phyloP scores from a whole-genome alignment of 2,888 invertebrate species.

The Cosmopolites sordidus region DNA sequence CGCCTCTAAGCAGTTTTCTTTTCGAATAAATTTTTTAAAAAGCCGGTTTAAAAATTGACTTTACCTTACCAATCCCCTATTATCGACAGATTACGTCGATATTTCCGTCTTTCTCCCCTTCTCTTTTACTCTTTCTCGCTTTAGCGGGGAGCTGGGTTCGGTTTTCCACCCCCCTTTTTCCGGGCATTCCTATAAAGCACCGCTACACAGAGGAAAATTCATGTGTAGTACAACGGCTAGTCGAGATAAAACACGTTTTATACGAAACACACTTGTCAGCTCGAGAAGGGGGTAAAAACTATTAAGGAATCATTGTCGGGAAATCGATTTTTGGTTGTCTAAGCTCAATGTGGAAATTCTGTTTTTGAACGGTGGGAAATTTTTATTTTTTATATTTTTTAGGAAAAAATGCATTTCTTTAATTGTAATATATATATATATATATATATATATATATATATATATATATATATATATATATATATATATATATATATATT shows the following conservation, averaged over 20 bases:
- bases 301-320: slow-evolving; percentile 11
- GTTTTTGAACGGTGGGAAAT: too few relatives aligned
- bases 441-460: too few relatives aligned
- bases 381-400: too few relatives aligned
- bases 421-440: too few relatives aligned
- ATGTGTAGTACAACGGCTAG: slow-evolving; percentile 26
- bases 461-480: too few relatives aligned
- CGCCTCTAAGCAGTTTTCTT: too few relatives aligned
- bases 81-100: neutral
- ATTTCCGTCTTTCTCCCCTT: neutral
- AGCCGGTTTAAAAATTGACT: neutral
- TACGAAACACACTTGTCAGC: slow-evolving; percentile 25
- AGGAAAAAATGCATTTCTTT: too few relatives aligned
- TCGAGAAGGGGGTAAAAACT: slow-evolving; percentile 17
- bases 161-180: neutral
- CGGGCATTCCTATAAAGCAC: slow-evolving; percentile 22
- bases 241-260: slow-evolving; percentile 27
- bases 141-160: neutral
- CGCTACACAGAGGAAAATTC: slow-evolving; percentile 24
- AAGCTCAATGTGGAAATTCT: too few relatives aligned
- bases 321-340: neutral
- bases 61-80: neutral
- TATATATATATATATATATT: too few relatives aligned
- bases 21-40: too few relatives aligned
- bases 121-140: too few relatives aligned